Base-by-base conservation (phyloP, 2,888 invertebrate genomes). In the Elegia similella region DNA sequence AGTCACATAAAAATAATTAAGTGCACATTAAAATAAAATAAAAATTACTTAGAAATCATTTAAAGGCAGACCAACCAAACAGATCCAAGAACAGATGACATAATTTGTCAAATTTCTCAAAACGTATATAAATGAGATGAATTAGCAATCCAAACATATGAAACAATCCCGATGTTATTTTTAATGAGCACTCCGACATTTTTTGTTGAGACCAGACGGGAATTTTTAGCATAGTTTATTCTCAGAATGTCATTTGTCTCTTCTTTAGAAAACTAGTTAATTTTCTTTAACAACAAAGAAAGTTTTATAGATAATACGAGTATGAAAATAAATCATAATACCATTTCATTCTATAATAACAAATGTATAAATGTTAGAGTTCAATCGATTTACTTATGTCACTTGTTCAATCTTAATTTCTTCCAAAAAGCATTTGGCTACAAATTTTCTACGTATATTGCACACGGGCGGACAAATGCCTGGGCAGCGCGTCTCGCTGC, bases 121-220 rank as follows among this genome's bases (percentile, higher is more conserved):
- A 34, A 50, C 50, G 50, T 50, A 50, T 50, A 50, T 34, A 34
- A 50, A 50, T 38, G 34, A 50, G 50, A 38, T 34, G 12, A 50
- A 50, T 50, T 50, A 50, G 50, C 50, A 50, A 50, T 50, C 50
- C 50, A 50, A n/a, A 34, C 50, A 50, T 50, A 50, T 50, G 50
- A 50, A 50, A 50, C 50, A 8, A 50, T 50, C 16, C 16, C 50
- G 38, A 50, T 50, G 50, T 50, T 50, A 50, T 50, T 50, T 34
- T 50, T 50, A 34, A 50, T 50, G 50, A 50, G 50, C 15, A 34
- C 34, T 50, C 12, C 16, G 5, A 7, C 32, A 34, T 50, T 50
- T 50, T 48, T 50, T 50, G 50, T 50, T 16, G 17, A 34, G 32
- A 50, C 12, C 8, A 34, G 17, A 50, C 34, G 50, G 34, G 34